Conservation (phyloP, 2,888 invertebrate species). For the Orchesellides sinensis region DNA sequence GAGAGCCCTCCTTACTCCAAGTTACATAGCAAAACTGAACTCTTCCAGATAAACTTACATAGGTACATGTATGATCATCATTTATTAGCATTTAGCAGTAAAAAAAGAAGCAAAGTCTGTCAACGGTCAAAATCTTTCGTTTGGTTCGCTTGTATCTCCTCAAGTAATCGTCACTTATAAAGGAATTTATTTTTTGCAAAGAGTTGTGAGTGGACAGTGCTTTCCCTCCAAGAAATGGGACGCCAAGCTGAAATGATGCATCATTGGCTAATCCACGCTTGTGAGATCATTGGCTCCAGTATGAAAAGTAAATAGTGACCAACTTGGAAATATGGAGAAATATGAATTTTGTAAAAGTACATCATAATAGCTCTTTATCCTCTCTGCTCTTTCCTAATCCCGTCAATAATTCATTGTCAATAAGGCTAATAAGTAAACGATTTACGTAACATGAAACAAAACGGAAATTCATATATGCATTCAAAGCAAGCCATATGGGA, state of each 20-base stretch:
- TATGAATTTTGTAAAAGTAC: neutral
- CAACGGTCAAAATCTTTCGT: constrained; percentile 38
- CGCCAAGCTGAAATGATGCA: too few relatives aligned
- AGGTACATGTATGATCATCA: neutral
- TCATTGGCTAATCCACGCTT: constrained; percentile 5
- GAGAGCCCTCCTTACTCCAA: neutral
- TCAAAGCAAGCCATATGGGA: neutral
- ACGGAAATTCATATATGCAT: too few relatives aligned
- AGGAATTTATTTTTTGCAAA: constrained; percentile 6
- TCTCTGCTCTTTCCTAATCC: neutral
- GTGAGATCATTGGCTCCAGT: neutral
- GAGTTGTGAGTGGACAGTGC: constrained; percentile 48
- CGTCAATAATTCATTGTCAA: neutral
- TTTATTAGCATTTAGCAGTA: neutral
- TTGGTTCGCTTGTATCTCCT: neutral
- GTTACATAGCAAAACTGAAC: constrained; percentile 6
- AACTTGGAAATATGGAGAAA: neutral
- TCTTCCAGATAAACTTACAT: constrained; percentile 17
- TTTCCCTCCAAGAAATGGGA: constrained; percentile 64
- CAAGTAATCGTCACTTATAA: neutral
- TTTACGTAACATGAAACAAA: too few relatives aligned
- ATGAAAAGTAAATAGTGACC: neutral
- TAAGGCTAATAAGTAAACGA: neutral
- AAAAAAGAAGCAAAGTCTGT: constrained; percentile 57
- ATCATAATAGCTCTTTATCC: neutral